Conservation (phyloP, 64 coral and sea anemone species). For the Stichodactyla helianthus region DNA sequence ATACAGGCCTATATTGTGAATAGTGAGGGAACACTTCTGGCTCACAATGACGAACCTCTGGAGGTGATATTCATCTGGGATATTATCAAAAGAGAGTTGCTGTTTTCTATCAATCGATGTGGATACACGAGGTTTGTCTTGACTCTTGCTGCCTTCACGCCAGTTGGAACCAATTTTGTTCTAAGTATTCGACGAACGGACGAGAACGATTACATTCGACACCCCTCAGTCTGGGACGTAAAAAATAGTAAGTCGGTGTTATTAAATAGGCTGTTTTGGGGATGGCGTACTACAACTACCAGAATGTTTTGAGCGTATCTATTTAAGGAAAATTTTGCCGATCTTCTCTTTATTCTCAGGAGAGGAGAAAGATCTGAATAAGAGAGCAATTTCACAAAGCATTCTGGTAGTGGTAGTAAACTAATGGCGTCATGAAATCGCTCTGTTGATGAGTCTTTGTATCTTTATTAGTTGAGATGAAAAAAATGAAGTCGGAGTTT, state of each 20-base stretch:
- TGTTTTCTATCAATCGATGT: conserved; percentile 55
- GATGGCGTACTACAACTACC: no score
- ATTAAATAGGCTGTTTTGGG: no score
- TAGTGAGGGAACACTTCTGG: conserved; percentile 39
- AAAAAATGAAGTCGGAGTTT: not conserved
- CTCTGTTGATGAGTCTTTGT: no score
- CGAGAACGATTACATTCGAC: conserved; percentile 41
- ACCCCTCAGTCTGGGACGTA: conserved; percentile 62
- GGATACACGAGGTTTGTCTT: conserved; percentile 26
- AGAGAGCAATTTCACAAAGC: no score
- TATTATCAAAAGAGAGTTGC: conserved; percentile 46
- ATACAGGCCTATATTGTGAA: conserved; percentile 54
- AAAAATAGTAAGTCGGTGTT: conserved; percentile 48
- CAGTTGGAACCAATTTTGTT: conserved; percentile 59
- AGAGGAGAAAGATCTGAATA: no score
- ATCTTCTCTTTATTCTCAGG: no score
- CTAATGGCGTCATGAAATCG: no score
- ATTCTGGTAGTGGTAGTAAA: no score
- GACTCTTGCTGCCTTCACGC: conserved; percentile 64
- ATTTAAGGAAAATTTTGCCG: no score
- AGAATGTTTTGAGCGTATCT: no score
- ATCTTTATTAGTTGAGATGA: not conserved
- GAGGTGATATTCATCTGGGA: conserved; percentile 66
- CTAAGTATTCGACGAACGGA: conserved; percentile 31
- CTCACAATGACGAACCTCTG: conserved; percentile 41